Evolutionary conservation across 2,888 invertebrate genomes (phyloP).

Genomic region (Chirona hameri): DNA sequence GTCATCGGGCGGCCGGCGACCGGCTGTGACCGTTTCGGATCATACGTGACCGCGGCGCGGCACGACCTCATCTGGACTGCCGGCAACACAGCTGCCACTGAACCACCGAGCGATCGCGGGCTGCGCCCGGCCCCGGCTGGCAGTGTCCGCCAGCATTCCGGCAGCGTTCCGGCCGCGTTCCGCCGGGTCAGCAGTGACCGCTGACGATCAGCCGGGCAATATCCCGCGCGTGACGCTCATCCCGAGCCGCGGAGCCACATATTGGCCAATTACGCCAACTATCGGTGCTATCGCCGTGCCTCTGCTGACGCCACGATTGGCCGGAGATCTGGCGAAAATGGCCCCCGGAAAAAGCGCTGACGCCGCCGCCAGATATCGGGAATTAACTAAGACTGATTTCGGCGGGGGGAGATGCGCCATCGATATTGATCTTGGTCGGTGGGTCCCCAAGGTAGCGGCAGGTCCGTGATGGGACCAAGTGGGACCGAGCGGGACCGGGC

Average conservation of each 20-base stretch:
- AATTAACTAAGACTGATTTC: not conserved
- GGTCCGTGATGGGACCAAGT: not conserved
- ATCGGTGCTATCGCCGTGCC: not conserved
- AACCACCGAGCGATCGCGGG: no score
- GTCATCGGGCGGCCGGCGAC: no score
- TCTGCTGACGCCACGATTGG: not conserved
- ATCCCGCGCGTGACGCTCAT: no score
- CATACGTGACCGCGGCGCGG: no score
- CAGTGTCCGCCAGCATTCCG: no score
- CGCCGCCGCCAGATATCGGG: not conserved
- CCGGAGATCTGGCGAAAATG: not conserved
- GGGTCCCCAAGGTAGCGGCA: not conserved
- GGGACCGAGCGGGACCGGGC: no score
- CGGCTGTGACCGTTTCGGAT: no score
- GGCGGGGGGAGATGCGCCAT: not conserved
- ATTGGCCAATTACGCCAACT: constrained; percentile 2
- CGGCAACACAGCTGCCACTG: no score
- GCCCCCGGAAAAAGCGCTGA: not conserved
- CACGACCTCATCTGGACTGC: no score
- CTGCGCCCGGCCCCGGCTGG: no score
- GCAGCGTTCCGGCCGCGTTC: no score
- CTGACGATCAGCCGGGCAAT: not conserved
- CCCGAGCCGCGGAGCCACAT: not conserved
- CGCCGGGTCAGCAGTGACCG: no score
- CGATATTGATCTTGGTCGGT: not conserved